Conservation (phyloP, 2,113 vertebrate genomes). For the Acanthisitta chloris region DNA sequence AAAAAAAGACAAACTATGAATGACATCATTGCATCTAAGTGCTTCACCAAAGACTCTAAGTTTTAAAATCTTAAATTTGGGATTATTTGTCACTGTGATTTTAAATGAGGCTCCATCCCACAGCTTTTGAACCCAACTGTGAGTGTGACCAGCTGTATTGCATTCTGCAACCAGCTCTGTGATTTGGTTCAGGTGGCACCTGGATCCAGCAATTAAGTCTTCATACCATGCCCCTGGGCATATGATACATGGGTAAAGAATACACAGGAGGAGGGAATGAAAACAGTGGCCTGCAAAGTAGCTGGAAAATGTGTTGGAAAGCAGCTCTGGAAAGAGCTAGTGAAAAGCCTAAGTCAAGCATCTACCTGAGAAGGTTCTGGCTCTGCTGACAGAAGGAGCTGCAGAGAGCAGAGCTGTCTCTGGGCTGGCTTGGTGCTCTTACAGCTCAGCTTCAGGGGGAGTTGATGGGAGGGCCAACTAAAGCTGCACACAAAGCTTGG, state of each 20-base stretch:
- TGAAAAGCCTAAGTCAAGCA: fast-evolving
- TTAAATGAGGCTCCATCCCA: neutral
- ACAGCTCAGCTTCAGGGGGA: neutral
- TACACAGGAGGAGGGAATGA: neutral
- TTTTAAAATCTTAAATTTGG: neutral
- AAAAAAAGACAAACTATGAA: no score
- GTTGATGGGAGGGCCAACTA: neutral
- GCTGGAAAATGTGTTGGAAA: neutral
- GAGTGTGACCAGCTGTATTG: neutral
- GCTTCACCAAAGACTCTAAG: neutral
- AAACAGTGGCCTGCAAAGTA: neutral
- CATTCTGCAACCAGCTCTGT: neutral
- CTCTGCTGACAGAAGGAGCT: neutral
- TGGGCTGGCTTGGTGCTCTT: neutral
- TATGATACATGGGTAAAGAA: fast-evolving
- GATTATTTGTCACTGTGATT: neutral
- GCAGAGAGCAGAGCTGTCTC: neutral
- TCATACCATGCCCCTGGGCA: neutral
- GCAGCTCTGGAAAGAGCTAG: neutral
- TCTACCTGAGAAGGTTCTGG: neutral
- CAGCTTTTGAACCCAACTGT: neutral
- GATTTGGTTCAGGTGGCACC: neutral
- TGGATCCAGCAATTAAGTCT: neutral
- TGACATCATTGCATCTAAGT: neutral
- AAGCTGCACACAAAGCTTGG: neutral